phyloP scores from a whole-genome alignment of 2,888 invertebrate genomes.

The Nemoura dubitans region DNA sequence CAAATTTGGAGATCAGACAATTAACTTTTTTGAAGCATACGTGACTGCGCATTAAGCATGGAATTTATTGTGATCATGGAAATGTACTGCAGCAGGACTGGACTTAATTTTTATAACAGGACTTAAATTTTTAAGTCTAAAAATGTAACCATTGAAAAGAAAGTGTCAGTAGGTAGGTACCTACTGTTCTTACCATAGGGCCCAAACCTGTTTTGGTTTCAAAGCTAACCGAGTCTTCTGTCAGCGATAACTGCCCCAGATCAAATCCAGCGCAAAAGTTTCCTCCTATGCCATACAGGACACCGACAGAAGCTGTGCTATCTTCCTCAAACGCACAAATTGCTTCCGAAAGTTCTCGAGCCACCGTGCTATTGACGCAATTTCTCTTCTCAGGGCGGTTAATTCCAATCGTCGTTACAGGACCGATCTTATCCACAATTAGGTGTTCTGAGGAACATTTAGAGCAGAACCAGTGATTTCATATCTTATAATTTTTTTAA shows the following conservation, averaged over 20 bases:
- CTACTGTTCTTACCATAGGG: slow-evolving; percentile 65
- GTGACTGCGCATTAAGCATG: no score
- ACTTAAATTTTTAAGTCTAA: no score
- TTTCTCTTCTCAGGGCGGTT: slow-evolving; percentile 87
- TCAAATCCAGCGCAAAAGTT: slow-evolving; percentile 95
- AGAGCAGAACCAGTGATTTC: no score
- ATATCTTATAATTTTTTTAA: no score
- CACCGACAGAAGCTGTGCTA: slow-evolving; percentile 72
- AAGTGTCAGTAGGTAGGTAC: background rate
- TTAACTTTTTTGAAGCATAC: no score
- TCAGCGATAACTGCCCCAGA: slow-evolving; percentile 74
- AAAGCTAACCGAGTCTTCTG: slow-evolving; percentile 22
- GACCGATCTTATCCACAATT: slow-evolving; percentile 69
- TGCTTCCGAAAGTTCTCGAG: slow-evolving; percentile 73
- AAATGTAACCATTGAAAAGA: background rate
- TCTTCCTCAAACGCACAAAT: slow-evolving; percentile 84
- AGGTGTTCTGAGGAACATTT: slow-evolving; percentile 54
- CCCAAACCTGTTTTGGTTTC: slow-evolving; percentile 55
- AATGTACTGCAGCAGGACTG: slow-evolving; percentile 14
- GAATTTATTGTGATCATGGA: background rate
- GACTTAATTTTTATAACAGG: no score
- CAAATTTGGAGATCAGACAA: background rate
- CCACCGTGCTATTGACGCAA: slow-evolving; percentile 78
- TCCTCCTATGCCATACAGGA: slow-evolving; percentile 91
- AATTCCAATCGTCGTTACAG: slow-evolving; percentile 83